Evolutionary conservation across 2,888 invertebrate genomes (phyloP).

Genomic region (Melanotus villosus): DNA sequence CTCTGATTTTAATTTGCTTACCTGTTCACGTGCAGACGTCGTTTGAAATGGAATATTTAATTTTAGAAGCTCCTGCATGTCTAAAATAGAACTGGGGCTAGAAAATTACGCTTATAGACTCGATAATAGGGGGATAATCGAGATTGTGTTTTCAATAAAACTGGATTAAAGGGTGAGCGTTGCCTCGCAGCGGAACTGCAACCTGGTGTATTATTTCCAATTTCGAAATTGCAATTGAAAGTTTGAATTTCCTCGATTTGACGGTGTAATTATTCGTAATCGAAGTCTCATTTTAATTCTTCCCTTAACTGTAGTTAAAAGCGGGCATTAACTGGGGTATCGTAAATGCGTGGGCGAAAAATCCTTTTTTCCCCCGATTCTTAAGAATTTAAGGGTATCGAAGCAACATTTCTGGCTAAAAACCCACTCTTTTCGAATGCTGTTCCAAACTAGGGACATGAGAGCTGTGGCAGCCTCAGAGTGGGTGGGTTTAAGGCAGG

Average conservation of each 20-base stretch:
- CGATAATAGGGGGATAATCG: too few relatives aligned
- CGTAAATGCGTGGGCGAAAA: too few relatives aligned
- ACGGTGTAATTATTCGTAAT: too few relatives aligned
- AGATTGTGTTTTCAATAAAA: too few relatives aligned
- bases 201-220: too few relatives aligned
- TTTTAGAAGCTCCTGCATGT: constrained; percentile 14
- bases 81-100: neutral
- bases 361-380: neutral
- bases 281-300: too few relatives aligned
- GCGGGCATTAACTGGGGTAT: too few relatives aligned
- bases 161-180: too few relatives aligned
- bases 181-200: too few relatives aligned
- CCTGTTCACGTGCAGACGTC: constrained; percentile 36
- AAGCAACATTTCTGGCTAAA: constrained; percentile 26
- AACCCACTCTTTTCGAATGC: constrained; percentile 56
- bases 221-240: too few relatives aligned
- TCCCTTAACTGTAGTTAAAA: too few relatives aligned
- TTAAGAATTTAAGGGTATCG: neutral
- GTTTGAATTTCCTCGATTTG: too few relatives aligned
- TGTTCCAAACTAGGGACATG: constrained; percentile 59
- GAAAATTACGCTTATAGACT: neutral
- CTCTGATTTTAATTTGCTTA: constrained; percentile 56
- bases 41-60: constrained; percentile 37
- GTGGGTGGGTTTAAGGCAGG: constrained; percentile 59
- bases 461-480: constrained; percentile 56